Evolutionary conservation across 2,797 vertebrate genomes (phyloP).

Genomic region (Macropus fuliginosus): DNA sequence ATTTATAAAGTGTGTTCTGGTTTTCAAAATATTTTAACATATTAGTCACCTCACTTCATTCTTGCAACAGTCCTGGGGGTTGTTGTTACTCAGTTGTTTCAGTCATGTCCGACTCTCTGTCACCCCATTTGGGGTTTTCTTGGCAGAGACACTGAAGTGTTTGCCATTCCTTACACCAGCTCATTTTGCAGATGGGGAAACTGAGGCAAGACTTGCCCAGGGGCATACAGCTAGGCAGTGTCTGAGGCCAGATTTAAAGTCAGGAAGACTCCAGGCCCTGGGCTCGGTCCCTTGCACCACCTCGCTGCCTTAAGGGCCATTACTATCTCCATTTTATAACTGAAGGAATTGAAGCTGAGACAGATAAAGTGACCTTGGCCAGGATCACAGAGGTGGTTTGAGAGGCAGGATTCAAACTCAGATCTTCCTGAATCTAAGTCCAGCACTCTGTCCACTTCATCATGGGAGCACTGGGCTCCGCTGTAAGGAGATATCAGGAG

Average conservation of each 20-base stretch:
- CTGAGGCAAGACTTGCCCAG: background rate
- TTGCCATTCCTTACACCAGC: background rate
- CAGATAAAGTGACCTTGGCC: background rate
- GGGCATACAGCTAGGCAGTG: background rate
- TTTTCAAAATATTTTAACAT: no score
- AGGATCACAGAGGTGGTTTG: background rate
- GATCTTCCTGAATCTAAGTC: background rate
- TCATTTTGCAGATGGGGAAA: background rate
- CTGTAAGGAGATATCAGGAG: background rate
- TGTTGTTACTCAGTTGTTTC: no score
- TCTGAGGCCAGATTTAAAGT: background rate
- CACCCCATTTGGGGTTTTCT: background rate
- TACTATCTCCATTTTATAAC: background rate
- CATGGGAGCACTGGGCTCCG: background rate
- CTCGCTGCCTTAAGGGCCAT: background rate
- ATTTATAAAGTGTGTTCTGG: background rate
- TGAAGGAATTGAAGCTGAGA: background rate
- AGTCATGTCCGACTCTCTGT: no score
- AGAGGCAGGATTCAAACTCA: background rate
- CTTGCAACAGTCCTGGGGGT: background rate
- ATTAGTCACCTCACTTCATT: background rate
- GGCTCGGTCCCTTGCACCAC: no score
- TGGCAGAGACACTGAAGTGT: background rate
- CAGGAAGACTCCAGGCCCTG: background rate
- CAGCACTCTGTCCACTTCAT: background rate